These are phyloP conservation scores for Drosophila tripunctata DNA, from an alignment of 2,888 invertebrate species.

Conservation along the genomic window DNA sequence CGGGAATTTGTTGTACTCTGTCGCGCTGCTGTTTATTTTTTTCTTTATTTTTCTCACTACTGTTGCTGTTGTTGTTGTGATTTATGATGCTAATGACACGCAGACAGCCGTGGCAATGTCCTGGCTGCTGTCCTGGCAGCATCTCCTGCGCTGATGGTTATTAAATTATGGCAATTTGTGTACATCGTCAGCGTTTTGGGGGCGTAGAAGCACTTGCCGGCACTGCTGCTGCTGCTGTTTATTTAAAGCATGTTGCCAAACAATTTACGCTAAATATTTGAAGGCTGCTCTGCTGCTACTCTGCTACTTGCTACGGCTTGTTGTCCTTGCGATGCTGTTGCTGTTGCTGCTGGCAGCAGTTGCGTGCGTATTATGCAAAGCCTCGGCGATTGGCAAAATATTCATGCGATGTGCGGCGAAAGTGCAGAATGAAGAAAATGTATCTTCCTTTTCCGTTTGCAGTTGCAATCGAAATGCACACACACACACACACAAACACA, in stretches of 20 bases:
- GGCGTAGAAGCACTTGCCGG: conserved; percentile 38
- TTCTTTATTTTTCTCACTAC: conserved; percentile 2
- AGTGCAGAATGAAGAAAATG: conserved; percentile 71
- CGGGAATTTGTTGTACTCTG: conserved; percentile 50
- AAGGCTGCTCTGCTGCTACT: conserved; percentile 29
- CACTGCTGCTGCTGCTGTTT: too few species aligned
- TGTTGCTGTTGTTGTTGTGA: conserved; percentile 68
- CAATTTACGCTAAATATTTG: conserved; percentile 71
- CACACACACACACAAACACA: conserved; percentile 18
- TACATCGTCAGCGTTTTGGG: conserved; percentile 50
- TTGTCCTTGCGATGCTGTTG: too few species aligned
- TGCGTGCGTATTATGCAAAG: conserved; percentile 49
- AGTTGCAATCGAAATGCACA: conserved; percentile 59
- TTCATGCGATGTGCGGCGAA: conserved; percentile 61
- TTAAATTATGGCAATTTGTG: conserved; percentile 81
- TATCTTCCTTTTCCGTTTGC: conserved; percentile 74
- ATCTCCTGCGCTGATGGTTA: conserved; percentile 71
- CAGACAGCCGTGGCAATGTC: conserved; percentile 42
- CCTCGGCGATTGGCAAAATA: conserved; percentile 61
- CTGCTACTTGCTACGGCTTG: conserved; percentile 19
- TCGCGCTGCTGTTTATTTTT: background rate
- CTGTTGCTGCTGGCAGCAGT: background rate
- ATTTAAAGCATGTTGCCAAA: conserved; percentile 76
- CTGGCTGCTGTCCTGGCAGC: conserved; percentile 32
- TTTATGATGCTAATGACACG: conserved; percentile 83